Conservation (phyloP, 2,797 vertebrate species). For the Argentina silus region DNA sequence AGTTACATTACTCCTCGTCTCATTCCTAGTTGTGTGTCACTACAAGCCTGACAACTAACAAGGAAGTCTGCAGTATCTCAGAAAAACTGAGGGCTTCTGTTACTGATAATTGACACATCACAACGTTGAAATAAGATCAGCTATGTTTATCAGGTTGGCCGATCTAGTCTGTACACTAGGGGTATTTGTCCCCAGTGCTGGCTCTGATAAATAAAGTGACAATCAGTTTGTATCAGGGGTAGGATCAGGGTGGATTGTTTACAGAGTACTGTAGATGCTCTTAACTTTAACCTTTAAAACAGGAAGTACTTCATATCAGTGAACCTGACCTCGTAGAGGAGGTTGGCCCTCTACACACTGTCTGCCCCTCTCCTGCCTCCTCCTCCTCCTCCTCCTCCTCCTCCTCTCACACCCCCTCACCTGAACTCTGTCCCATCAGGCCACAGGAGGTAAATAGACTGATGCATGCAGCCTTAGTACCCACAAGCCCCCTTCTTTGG, state of each 20-base stretch:
- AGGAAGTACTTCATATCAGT: slow-evolving; percentile 88
- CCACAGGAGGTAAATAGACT: slow-evolving; percentile 86
- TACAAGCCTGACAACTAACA: neutral
- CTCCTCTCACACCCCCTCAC: slow-evolving; percentile 74
- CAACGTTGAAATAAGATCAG: neutral
- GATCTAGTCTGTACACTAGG: slow-evolving; percentile 18
- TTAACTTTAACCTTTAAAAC: slow-evolving; percentile 62
- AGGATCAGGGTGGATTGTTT: neutral
- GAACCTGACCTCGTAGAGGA: slow-evolving; percentile 83
- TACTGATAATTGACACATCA: neutral
- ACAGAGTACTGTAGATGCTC: neutral
- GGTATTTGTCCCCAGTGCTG: slow-evolving; percentile 11
- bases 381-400: slow-evolving; percentile 60
- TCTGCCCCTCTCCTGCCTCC: slow-evolving; percentile 74
- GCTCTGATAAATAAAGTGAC: slow-evolving; percentile 36
- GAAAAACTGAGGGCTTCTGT: neutral
- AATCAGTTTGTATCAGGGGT: neutral
- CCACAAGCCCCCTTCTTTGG: neutral
- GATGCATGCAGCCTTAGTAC: slow-evolving; percentile 1
- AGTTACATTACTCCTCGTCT: neutral
- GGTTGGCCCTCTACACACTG: slow-evolving; percentile 73
- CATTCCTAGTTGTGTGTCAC: neutral
- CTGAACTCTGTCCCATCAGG: slow-evolving; percentile 77
- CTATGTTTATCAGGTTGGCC: slow-evolving; percentile 17
- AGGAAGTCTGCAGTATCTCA: neutral